phyloP scores from a whole-genome alignment of 2,888 invertebrate species.

The Cynaeus angustus region DNA sequence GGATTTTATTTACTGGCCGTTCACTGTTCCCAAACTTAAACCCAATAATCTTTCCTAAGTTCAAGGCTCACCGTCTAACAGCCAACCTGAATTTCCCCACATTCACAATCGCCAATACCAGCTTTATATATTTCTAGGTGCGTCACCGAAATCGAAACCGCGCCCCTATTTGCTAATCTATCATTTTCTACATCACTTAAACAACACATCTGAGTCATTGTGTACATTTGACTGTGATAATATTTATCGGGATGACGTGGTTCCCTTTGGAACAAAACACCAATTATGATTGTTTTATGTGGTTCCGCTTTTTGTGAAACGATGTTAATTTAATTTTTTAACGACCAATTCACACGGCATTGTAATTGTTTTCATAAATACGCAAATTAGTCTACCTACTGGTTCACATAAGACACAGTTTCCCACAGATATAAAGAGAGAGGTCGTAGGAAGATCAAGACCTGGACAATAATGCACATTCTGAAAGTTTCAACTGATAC shows the following conservation, averaged over 20 bases:
- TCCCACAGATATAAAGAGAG: conserved; percentile 36
- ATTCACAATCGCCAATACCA: background rate
- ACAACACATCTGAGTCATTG: conserved; percentile 34
- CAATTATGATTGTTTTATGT: conserved; percentile 23
- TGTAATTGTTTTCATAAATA: conserved; percentile 25
- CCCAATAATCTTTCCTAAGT: too few relatives aligned
- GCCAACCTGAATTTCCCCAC: background rate
- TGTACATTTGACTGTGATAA: conserved; percentile 34
- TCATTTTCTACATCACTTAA: conserved; percentile 44
- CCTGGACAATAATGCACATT: conserved; percentile 40
- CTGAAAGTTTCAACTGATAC: background rate
- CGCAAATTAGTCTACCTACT: conserved; percentile 29
- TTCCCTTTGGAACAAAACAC: conserved; percentile 10
- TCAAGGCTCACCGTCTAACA: conserved; percentile 19
- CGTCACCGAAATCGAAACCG: conserved; percentile 34
- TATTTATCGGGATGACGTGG: conserved; percentile 27
- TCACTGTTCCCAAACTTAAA: too few relatives aligned
- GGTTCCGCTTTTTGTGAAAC: conserved; percentile 16
- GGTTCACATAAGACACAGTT: conserved; percentile 28
- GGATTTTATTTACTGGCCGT: too few relatives aligned
- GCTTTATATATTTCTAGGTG: conserved; percentile 14
- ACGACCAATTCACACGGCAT: conserved; percentile 24
- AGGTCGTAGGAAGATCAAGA: conserved; percentile 46
- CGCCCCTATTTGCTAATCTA: conserved; percentile 54
- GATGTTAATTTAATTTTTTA: conserved; percentile 23